Percentiles rank a stretch among this genome's conserved stretches.
These are phyloP conservation scores for Pollenia angustigena DNA, from an alignment of 2,888 invertebrate species.

Conservation along the genomic window DNA sequence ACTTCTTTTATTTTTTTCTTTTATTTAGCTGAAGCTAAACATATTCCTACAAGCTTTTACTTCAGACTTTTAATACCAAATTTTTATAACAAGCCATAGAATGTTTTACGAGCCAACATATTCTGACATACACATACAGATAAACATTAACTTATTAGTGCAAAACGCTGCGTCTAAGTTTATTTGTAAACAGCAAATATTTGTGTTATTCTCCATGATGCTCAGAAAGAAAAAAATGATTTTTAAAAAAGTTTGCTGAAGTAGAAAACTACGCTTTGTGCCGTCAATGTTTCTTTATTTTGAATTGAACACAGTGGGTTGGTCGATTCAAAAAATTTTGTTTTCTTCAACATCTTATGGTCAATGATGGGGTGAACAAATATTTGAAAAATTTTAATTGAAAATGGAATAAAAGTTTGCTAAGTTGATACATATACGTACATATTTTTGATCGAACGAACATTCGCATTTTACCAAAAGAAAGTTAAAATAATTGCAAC, in stretches of 20 bases:
- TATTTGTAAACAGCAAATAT: conserved; percentile 38
- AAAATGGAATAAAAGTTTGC: no score
- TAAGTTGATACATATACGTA: no score
- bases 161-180: background rate
- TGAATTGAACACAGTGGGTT: conserved; percentile 6
- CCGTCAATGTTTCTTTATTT: conserved; percentile 46
- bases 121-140: background rate
- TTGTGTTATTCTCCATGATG: conserved; percentile 32
- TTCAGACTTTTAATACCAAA: conserved; percentile 54
- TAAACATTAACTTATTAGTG: background rate
- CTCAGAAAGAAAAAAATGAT: conserved; percentile 8
- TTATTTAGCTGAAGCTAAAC: conserved; percentile 1
- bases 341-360: no score
- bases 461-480: no score
- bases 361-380: no score
- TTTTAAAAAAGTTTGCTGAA: conserved; percentile 20
- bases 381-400: no score
- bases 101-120: conserved; percentile 26
- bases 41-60: conserved; percentile 66
- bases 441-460: no score
- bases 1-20: background rate
- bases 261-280: conserved; percentile 9
- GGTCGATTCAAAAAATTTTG: no score
- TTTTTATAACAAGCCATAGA: conserved; percentile 30
- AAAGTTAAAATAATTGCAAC: no score